A percentile compares a stretch with the other conserved stretches of the same genome.
Conservation (phyloP, 1,140 invertebrate species). For the Camponotus pennsylvanicus region DNA sequence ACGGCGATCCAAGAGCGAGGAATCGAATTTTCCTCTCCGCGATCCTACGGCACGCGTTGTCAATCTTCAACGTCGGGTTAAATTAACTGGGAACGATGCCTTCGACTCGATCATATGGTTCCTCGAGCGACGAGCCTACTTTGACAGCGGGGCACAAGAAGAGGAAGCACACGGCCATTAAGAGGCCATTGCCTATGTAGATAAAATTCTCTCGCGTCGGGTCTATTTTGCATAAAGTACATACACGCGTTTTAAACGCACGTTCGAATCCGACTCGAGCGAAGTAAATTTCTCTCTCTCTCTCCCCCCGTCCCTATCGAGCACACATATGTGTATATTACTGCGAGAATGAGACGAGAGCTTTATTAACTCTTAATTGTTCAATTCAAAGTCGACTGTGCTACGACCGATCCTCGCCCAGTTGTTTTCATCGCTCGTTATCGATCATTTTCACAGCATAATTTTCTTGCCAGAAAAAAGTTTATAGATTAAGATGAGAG, state of each 20-base stretch:
- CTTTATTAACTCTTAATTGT: constrained; percentile 1
- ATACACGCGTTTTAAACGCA: not conserved
- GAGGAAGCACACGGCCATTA: constrained; percentile 15
- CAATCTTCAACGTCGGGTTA: not conserved
- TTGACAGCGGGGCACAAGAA: not conserved
- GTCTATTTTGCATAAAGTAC: not conserved
- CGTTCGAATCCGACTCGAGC: not conserved
- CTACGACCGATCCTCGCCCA: too few relatives aligned
- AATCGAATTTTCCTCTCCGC: constrained; percentile 72
- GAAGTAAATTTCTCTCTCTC: not conserved
- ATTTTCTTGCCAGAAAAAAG: too few relatives aligned
- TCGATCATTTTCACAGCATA: too few relatives aligned
- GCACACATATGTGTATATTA: not conserved
- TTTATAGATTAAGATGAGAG: too few relatives aligned
- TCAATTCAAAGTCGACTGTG: too few relatives aligned
- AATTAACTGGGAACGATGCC: constrained; percentile 6
- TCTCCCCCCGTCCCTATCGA: not conserved
- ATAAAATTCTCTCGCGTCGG: not conserved
- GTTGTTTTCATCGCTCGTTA: too few relatives aligned
- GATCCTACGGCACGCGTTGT: not conserved
- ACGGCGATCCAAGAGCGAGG: constrained; percentile 74
- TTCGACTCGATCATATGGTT: not conserved
- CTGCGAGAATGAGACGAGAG: not conserved
- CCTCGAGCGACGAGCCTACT: not conserved
- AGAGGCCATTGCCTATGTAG: not conserved